Base-by-base conservation (phyloP, 2,113 vertebrate genomes). In the Boleophthalmus pectinirostris region DNA sequence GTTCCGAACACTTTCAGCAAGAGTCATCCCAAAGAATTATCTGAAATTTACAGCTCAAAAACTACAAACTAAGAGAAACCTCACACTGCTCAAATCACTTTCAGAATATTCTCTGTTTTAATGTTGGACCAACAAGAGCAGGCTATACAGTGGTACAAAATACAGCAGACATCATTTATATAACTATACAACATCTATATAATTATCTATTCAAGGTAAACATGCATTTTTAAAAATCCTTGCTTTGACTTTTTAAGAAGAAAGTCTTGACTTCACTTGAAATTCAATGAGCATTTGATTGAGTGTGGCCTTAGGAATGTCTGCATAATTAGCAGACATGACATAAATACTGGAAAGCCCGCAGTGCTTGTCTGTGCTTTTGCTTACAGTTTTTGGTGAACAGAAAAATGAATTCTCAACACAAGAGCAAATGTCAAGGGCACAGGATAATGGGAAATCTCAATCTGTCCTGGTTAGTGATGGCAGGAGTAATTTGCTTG, bases 391-490 rank as follows among this genome's bases (percentile, higher is more conserved):
- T 21, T 24, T 67, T 67, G 46, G 77, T 68, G 47, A 78, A 73
- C 69, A 64, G 10, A 25, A 18, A 23, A 24, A 38, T 1, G 1
- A 9, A 64, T 53, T 70, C 25, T 47, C 29, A 8, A 46, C 61
- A 64, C 21, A 35, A 23, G 24, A 35, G 35, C 33, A 38, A 18
- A 53, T 33, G 23, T 60, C 51, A 54, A 54, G 74, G 57, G 45
- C 78, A 79, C 69, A 53, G 51, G 18, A n/a, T 54, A 47, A 68
- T 53, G 70, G 43, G 71, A 79, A 61, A 64, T 60, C 24, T 77
- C 66, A 77, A 72, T 29, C 66, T 35, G 11, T 79, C 80, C 87
- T 91, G 87, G 92, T 92, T 90, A 90, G 86, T 74, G 73, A 72
- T 82, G 78, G 71, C 81, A 78, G 76, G 72, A 53, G 58, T 73